Percentiles rank a stretch among this genome's conserved stretches.
These are phyloP conservation scores for Drosophila mojavensis DNA, from an alignment of 1,140 invertebrate genomes.

Conservation along the genomic window DNA sequence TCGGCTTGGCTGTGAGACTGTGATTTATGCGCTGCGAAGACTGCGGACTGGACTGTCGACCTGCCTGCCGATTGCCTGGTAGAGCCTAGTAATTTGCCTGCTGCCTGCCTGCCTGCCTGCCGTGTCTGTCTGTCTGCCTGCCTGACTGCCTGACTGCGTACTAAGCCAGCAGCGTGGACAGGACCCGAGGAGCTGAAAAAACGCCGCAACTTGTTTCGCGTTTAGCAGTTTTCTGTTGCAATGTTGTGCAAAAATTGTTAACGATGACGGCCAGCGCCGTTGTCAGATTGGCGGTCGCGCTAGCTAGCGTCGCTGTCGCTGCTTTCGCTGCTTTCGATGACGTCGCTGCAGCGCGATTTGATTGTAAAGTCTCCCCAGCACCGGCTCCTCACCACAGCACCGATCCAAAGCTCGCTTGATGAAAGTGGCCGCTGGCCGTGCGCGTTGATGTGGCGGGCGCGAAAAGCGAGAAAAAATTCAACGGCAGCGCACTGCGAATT, in stretches of 20 bases:
- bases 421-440: slow-evolving; percentile 49
- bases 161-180: slow-evolving; percentile 47
- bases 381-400: slow-evolving; percentile 10
- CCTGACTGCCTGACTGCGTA: slow-evolving; percentile 23
- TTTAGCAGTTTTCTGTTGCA: slow-evolving; percentile 84
- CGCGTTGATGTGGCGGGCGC: slow-evolving; percentile 50
- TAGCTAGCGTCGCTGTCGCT: slow-evolving; percentile 49
- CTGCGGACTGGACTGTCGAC: slow-evolving; percentile 61
- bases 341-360: slow-evolving; percentile 69
- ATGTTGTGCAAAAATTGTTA: slow-evolving; percentile 80
- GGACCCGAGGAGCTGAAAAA: slow-evolving; percentile 79
- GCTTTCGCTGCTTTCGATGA: slow-evolving; percentile 47
- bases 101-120: slow-evolving; percentile 1
- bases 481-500: slow-evolving; percentile 66
- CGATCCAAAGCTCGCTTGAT: slow-evolving; percentile 52
- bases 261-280: slow-evolving; percentile 71
- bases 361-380: slow-evolving; percentile 47
- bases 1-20: slow-evolving; percentile 42
- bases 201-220: slow-evolving; percentile 83
- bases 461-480: slow-evolving; percentile 39
- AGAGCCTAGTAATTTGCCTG: slow-evolving; percentile 22
- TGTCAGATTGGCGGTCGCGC: slow-evolving; percentile 22
- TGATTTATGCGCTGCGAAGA: slow-evolving; percentile 80
- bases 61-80: slow-evolving; percentile 48
- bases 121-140: slow-evolving; percentile 28